These are phyloP conservation scores for Apostichopus parvimensis DNA, from an alignment of 35 echinoderm and acorn worm genomes.

Conservation along the genomic window DNA sequence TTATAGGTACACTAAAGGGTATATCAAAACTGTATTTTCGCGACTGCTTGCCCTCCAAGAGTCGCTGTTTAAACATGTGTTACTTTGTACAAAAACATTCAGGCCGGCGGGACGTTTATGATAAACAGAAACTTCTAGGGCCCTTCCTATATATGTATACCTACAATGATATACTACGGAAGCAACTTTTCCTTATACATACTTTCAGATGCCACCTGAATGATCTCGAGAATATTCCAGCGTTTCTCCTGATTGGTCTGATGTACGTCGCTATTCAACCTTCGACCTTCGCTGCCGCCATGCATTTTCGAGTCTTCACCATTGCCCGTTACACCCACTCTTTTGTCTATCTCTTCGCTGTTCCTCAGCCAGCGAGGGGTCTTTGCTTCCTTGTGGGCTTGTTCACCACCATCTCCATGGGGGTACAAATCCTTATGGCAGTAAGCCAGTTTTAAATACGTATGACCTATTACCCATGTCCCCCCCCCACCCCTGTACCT, in stretches of 20 bases:
- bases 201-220: constrained; percentile 78
- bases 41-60: no score
- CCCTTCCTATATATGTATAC: no score
- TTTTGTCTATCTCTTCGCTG: constrained; percentile 69
- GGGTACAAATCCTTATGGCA: constrained; percentile 49
- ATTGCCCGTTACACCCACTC: constrained; percentile 71
- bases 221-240: constrained; percentile 87
- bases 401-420: constrained; percentile 70
- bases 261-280: constrained; percentile 69
- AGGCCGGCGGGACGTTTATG: no score
- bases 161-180: no score
- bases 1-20: no score
- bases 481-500: no score
- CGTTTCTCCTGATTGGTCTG: constrained; percentile 72
- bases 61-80: no score
- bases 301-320: constrained; percentile 72
- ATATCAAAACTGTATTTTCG: no score
- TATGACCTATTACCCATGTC: no score
- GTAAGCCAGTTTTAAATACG: constrained; percentile 1
- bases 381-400: constrained; percentile 45
- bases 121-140: no score
- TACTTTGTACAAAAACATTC: no score
- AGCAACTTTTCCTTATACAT: no score
- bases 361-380: constrained; percentile 71
- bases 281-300: constrained; percentile 37